Conservation (phyloP, 2,113 vertebrate genomes). For the Ahaetulla prasina region DNA sequence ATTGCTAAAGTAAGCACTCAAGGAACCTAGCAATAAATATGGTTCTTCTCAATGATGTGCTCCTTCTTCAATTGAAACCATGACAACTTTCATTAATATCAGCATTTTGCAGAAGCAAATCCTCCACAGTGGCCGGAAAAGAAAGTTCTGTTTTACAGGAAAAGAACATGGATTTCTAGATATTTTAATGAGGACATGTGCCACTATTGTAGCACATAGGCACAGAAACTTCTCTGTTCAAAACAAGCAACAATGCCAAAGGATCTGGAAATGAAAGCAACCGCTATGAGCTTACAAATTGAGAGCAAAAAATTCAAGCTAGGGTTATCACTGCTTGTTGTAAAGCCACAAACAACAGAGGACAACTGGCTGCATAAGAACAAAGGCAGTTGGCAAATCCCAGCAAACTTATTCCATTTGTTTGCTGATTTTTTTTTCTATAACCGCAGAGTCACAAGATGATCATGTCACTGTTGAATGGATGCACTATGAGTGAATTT, state of each 20-base stretch:
- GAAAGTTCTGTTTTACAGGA: not conserved
- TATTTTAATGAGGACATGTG: not conserved
- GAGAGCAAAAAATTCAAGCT: not conserved
- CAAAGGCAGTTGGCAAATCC: not conserved
- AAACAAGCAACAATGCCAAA: not conserved
- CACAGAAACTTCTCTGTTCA: not conserved
- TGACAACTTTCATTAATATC: not conserved
- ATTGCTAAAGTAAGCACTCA: not conserved
- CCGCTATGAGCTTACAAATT: not conserved
- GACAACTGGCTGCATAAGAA: not conserved
- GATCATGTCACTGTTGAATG: not conserved
- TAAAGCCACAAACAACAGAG: not conserved
- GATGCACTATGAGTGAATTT: not conserved
- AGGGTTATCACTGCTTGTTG: not conserved
- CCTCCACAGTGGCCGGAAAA: not conserved
- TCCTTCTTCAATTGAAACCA: not conserved
- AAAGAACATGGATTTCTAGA: not conserved
- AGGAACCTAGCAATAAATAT: not conserved
- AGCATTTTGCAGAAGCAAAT: not conserved
- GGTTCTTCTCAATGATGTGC: not conserved
- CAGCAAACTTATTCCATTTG: not conserved
- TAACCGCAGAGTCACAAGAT: not conserved
- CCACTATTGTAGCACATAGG: not conserved
- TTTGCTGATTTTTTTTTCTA: accelerated
- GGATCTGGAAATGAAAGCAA: not conserved